Evolutionary conservation across 2,797 vertebrate species (phyloP).

Genomic region (Adelosebastes latens): DNA sequence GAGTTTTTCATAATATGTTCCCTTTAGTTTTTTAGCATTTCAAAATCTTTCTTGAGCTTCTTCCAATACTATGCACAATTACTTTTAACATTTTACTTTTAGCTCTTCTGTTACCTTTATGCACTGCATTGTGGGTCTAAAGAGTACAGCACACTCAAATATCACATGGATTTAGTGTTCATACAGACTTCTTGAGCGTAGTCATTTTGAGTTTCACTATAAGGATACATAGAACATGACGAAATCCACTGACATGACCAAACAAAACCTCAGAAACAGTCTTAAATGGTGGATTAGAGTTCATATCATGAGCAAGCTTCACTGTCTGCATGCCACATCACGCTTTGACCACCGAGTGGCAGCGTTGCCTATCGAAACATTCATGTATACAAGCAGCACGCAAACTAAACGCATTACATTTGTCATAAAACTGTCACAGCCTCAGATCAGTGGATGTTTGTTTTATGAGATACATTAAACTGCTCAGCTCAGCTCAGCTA

Average conservation of each 20-base stretch:
- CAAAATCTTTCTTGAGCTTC: background rate
- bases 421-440: background rate
- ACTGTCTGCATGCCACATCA: background rate
- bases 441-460: background rate
- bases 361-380: background rate
- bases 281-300: background rate
- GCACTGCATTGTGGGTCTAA: background rate
- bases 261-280: background rate
- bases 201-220: background rate
- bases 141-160: background rate
- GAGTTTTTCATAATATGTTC: too few relatives aligned
- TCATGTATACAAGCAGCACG: rapidly evolving
- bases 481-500: background rate
- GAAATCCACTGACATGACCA: background rate
- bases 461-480: background rate
- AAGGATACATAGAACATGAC: background rate
- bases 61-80: background rate
- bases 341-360: constrained; percentile 2
- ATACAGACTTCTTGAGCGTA: background rate
- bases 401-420: background rate
- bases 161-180: background rate
- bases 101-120: background rate
- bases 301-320: too few relatives aligned
- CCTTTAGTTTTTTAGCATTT: background rate
- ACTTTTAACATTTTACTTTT: background rate